Evolutionary conservation across 2,113 vertebrate genomes (phyloP).

Genomic region (Spheniscus mendiculus): DNA sequence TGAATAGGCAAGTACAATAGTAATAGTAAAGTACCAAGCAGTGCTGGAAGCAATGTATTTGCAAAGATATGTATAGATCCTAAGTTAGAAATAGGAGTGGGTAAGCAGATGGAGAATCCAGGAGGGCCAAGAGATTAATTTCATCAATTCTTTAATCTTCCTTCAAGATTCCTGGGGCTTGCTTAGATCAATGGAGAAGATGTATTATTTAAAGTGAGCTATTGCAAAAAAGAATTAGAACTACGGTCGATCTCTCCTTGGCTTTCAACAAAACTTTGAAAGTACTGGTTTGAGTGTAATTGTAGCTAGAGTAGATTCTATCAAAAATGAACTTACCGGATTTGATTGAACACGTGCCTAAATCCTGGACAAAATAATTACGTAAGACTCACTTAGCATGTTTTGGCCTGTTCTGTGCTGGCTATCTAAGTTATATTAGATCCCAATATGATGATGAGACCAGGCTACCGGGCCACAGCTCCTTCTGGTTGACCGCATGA

Average conservation of each 20-base stretch:
- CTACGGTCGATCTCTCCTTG: background rate
- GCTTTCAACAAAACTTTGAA: background rate
- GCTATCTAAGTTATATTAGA: background rate
- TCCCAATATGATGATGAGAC: background rate
- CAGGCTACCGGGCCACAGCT: background rate
- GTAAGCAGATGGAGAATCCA: background rate
- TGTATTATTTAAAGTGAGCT: background rate
- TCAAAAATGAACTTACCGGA: background rate
- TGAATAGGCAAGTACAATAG: background rate
- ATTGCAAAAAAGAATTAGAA: background rate
- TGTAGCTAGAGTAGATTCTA: background rate
- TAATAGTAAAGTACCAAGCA: background rate
- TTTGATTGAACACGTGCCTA: background rate
- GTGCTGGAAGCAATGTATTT: background rate
- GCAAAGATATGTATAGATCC: background rate
- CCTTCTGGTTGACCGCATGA: background rate
- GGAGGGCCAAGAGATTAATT: background rate
- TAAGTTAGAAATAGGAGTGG: background rate
- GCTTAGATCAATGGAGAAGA: background rate
- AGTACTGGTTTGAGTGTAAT: background rate
- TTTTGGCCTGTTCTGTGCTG: background rate
- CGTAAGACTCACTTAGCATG: background rate
- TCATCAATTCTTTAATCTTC: background rate
- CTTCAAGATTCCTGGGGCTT: background rate
- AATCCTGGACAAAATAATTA: background rate